Evolutionary conservation across 2,888 invertebrate species (phyloP).

Genomic region (Stenoptilia bipunctidactyla): DNA sequence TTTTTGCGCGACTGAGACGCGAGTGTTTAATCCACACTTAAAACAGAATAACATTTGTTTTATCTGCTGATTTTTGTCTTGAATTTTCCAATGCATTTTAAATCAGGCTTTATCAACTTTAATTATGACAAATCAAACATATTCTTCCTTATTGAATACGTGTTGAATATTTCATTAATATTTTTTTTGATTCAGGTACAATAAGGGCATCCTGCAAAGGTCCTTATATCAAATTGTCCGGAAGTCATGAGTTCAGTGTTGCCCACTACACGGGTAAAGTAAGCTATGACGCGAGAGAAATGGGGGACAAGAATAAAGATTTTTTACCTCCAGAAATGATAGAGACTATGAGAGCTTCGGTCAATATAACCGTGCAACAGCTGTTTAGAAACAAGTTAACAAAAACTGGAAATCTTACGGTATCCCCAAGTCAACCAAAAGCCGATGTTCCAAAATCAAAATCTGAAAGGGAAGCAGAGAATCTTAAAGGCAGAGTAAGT

Average conservation of each 20-base stretch:
- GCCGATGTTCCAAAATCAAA: slow-evolving; percentile 37
- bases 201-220: slow-evolving; percentile 64
- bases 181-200: slow-evolving; percentile 71
- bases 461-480: slow-evolving; percentile 57
- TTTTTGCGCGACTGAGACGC: no score
- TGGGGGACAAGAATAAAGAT: slow-evolving; percentile 91
- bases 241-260: slow-evolving; percentile 81
- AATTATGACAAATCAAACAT: no score
- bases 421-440: slow-evolving; percentile 52
- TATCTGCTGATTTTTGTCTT: no score
- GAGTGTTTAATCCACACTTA: no score
- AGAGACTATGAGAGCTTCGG: slow-evolving; percentile 85
- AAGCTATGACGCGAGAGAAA: slow-evolving; percentile 84
- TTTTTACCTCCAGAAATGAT: slow-evolving; percentile 92
- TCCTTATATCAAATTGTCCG: slow-evolving; percentile 66
- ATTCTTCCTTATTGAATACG: no score
- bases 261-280: slow-evolving; percentile 94
- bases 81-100: no score
- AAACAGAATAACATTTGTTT: no score
- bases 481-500: slow-evolving; percentile 65
- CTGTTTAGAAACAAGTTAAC: slow-evolving; percentile 89
- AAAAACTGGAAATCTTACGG: slow-evolving; percentile 85
- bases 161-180: slow-evolving; percentile 1
- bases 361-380: slow-evolving; percentile 76
- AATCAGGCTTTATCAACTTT: no score